phyloP scores from a whole-genome alignment of 23 tunicate genomes.

The Trididemnum clinides region DNA sequence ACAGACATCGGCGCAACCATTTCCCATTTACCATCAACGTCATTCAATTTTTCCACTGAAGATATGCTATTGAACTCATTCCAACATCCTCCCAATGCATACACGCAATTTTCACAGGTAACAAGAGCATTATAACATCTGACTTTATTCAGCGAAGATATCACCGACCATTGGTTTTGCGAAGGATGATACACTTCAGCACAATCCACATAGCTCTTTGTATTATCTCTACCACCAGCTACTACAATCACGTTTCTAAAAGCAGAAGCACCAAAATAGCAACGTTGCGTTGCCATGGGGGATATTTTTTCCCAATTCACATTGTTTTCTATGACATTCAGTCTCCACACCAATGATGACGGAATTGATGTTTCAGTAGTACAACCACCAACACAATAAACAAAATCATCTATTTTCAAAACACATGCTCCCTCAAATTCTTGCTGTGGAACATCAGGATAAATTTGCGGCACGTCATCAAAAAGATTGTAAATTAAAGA shows the following conservation, averaged over 20 bases:
- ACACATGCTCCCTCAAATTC: no score
- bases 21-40: background rate
- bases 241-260: background rate
- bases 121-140: background rate
- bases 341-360: no score
- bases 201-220: background rate
- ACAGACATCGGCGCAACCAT: background rate
- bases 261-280: background rate
- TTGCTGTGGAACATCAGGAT: no score
- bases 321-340: no score
- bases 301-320: no score
- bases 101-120: background rate
- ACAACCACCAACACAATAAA: no score
- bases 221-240: background rate
- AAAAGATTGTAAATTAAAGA: no score
- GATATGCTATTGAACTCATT: background rate
- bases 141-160: background rate
- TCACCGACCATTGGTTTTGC: background rate
- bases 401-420: no score
- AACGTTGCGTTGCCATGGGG: background rate
- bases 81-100: background rate
- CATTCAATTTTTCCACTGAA: background rate
- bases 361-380: no score
- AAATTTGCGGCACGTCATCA: no score
- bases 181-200: background rate